Evolutionary conservation across 2,113 vertebrate genomes (phyloP).

Genomic region (Tragelaphus strepsiceros): DNA sequence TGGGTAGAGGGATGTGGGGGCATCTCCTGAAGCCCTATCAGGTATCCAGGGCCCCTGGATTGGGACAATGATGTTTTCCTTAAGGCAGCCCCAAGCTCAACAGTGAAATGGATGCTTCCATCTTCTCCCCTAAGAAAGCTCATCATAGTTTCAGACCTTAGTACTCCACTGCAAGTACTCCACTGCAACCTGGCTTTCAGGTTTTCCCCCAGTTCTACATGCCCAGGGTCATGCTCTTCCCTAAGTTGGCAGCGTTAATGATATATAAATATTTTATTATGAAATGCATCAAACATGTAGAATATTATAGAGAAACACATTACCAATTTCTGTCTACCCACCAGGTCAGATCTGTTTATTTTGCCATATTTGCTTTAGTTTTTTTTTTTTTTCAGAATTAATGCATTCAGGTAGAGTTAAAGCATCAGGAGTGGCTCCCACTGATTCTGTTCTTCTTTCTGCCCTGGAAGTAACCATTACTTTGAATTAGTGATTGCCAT

Average conservation of each 20-base stretch:
- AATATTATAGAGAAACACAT: not conserved
- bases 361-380: not conserved
- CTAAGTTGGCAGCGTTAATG: not conserved
- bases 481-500: not conserved
- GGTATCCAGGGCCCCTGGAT: not conserved
- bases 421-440: not conserved
- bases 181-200: not conserved
- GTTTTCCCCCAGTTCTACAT: not conserved
- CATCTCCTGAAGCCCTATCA: not conserved
- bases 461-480: not conserved
- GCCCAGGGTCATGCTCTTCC: not conserved
- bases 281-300: not conserved
- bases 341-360: not conserved
- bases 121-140: not conserved
- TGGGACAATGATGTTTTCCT: not conserved
- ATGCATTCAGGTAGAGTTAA: not conserved
- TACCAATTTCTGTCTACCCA: not conserved
- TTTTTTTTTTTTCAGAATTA: not conserved
- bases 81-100: not conserved
- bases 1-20: not conserved
- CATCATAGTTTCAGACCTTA: too few species aligned
- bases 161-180: too few species aligned
- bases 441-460: not conserved
- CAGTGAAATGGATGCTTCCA: not conserved
- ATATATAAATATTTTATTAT: not conserved